These are phyloP conservation scores for Channa maculata DNA, from an alignment of 2,113 vertebrate genomes.

Conservation along the genomic window DNA sequence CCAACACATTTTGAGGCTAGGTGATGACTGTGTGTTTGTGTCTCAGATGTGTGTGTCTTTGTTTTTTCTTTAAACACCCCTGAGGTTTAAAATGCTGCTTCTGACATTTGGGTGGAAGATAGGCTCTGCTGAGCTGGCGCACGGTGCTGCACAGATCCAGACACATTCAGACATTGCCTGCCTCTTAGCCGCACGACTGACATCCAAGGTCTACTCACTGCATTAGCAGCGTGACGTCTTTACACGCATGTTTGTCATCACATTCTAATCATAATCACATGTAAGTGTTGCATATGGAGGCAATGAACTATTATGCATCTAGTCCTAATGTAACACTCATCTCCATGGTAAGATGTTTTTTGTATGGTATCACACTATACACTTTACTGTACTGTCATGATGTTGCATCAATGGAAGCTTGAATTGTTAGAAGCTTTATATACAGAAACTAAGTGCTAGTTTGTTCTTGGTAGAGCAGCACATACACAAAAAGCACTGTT, in stretches of 20 bases:
- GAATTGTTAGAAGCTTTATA: too few species aligned
- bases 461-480: too few species aligned
- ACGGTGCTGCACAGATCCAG: slow-evolving; percentile 11
- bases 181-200: not conserved
- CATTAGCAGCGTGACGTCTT: not conserved
- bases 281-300: too few species aligned
- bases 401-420: too few species aligned
- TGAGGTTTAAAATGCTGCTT: slow-evolving; percentile 29
- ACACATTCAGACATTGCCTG: slow-evolving; percentile 11
- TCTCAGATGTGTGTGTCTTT: slow-evolving; percentile 22
- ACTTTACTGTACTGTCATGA: too few species aligned
- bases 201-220: not conserved
- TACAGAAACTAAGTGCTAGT: too few species aligned
- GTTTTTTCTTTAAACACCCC: slow-evolving; percentile 42
- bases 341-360: too few species aligned
- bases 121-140: slow-evolving; percentile 15
- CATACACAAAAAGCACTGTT: too few species aligned
- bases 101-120: slow-evolving; percentile 55
- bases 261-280: not conserved
- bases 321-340: too few species aligned
- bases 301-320: too few species aligned
- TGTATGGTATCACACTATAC: too few species aligned
- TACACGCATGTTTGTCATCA: not conserved
- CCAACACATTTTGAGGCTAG: slow-evolving; percentile 51
- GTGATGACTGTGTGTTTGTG: slow-evolving; percentile 24